Conservation (phyloP, 1,140 invertebrate species). For the Phenacoccus solenopsis region DNA sequence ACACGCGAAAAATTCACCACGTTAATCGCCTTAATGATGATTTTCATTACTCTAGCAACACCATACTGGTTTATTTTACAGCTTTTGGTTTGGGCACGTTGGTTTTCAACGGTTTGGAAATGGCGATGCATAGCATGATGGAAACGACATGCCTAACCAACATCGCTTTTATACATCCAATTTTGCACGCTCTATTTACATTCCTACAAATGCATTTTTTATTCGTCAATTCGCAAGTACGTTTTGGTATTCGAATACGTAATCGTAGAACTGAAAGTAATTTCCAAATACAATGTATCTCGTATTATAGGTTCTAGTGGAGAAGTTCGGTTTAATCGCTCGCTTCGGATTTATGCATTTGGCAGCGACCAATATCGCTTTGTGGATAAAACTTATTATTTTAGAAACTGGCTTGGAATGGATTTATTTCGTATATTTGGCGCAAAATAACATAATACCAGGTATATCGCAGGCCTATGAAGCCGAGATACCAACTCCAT, state of each 20-base stretch:
- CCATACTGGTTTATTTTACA: slow-evolving; percentile 30
- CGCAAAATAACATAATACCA: slow-evolving; percentile 30
- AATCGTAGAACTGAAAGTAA: neutral
- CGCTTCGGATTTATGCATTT: slow-evolving; percentile 47
- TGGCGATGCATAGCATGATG: slow-evolving; percentile 49
- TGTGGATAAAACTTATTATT: slow-evolving; percentile 46
- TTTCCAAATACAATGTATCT: neutral
- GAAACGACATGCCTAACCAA: slow-evolving; percentile 42
- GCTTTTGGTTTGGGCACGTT: slow-evolving; percentile 52
- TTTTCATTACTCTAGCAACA: neutral
- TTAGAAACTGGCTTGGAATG: slow-evolving; percentile 45
- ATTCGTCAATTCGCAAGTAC: slow-evolving; percentile 54
- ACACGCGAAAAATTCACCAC: neutral
- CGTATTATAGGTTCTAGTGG: slow-evolving; percentile 42
- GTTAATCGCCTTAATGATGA: neutral
- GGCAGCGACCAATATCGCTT: slow-evolving; percentile 44
- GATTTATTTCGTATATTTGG: slow-evolving; percentile 40
- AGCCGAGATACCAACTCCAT: slow-evolving; percentile 32
- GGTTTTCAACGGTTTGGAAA: slow-evolving; percentile 50
- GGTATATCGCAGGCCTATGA: slow-evolving; percentile 24
- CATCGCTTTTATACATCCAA: slow-evolving; percentile 45
- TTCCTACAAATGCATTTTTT: slow-evolving; percentile 58
- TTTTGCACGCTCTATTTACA: slow-evolving; percentile 53
- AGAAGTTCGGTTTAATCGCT: slow-evolving; percentile 40
- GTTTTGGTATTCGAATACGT: neutral